These are phyloP conservation scores for Hypsopygia costalis DNA, from an alignment of 2,888 invertebrate species.

Conservation along the genomic window DNA sequence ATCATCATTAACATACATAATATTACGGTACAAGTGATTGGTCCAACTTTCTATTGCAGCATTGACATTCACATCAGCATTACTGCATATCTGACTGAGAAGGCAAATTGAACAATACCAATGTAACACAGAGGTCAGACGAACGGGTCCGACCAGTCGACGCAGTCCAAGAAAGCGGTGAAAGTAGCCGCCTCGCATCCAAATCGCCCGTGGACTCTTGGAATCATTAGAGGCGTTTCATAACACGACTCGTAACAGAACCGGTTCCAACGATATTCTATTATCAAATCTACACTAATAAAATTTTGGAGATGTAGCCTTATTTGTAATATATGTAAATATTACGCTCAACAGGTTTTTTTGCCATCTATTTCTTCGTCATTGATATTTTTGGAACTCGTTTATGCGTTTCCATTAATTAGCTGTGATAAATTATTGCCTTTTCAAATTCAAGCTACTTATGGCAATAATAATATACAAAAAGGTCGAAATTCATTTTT, in stretches of 20 bases:
- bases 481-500: too few species aligned
- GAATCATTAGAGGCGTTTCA: slow-evolving; percentile 65
- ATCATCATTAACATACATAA: too few species aligned
- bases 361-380: too few species aligned
- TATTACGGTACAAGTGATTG: too few species aligned
- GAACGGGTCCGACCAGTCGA: slow-evolving; percentile 51
- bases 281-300: not conserved
- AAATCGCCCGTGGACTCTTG: slow-evolving; percentile 33
- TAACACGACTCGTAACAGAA: slow-evolving; percentile 63
- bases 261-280: slow-evolving; percentile 38
- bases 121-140: slow-evolving; percentile 54
- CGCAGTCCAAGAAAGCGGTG: slow-evolving; percentile 59
- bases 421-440: too few species aligned
- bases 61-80: slow-evolving; percentile 13
- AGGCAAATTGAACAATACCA: slow-evolving; percentile 48
- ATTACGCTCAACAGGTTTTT: slow-evolving; percentile 13
- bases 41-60: slow-evolving; percentile 28
- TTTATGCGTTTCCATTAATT: too few species aligned
- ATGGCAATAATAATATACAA: too few species aligned
- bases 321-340: too few species aligned
- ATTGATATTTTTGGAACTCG: too few species aligned
- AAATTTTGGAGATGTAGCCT: too few species aligned
- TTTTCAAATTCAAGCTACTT: too few species aligned
- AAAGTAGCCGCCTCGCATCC: slow-evolving; percentile 42
- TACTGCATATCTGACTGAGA: not conserved